Conservation (phyloP, 2,797 vertebrate species). For the Anguilla anguilla region DNA sequence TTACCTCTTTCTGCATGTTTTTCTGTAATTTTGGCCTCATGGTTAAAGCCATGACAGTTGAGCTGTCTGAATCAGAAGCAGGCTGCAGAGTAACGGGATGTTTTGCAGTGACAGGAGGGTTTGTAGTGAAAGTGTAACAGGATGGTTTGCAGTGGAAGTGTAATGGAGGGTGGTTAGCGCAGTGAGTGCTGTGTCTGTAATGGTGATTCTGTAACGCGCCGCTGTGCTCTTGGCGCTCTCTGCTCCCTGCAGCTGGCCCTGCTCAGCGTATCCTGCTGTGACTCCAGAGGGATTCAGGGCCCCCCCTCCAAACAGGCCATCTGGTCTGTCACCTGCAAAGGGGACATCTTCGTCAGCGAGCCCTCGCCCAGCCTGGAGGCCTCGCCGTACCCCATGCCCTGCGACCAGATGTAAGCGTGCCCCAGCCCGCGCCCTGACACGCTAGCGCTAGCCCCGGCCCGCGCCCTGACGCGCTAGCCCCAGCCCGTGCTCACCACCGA, state of each 20-base stretch:
- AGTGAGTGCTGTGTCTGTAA: not conserved
- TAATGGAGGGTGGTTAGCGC: no score
- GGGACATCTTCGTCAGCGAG: slow-evolving; percentile 95
- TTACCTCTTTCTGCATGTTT: not conserved
- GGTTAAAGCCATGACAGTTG: not conserved
- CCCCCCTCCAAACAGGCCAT: slow-evolving; percentile 88
- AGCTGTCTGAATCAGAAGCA: not conserved
- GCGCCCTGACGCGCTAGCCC: not conserved
- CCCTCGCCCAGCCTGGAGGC: slow-evolving; percentile 82
- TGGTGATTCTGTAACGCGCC: not conserved
- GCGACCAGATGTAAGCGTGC: slow-evolving; percentile 90
- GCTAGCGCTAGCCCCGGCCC: not conserved
- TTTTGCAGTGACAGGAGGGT: no score
- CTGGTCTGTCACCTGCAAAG: slow-evolving; percentile 97
- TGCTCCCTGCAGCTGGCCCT: slow-evolving; percentile 79
- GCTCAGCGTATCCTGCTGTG: slow-evolving; percentile 87
- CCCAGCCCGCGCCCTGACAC: not conserved
- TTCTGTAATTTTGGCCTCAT: not conserved
- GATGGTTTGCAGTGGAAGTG: no score
- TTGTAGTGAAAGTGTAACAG: no score
- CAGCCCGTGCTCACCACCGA: not conserved
- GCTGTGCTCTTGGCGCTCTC: not conserved
- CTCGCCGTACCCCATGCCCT: slow-evolving; percentile 75
- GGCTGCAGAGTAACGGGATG: not conserved
- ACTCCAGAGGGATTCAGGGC: slow-evolving; percentile 84